Conservation (phyloP, 2,888 invertebrate genomes). For the Megalurothrips usitatus region DNA sequence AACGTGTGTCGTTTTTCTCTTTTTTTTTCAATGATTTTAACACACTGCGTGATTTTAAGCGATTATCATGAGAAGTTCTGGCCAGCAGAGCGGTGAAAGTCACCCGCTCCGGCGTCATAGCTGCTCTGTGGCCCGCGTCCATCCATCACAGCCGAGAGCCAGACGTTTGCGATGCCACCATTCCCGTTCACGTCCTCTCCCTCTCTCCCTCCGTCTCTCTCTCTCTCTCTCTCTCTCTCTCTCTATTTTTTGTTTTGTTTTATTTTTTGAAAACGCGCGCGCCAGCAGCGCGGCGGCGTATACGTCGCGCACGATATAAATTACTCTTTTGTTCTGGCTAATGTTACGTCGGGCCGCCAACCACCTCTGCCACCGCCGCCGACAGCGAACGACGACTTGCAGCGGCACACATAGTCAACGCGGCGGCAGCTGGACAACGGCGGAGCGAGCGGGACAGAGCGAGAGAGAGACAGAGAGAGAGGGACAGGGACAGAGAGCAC, state of each 20-base stretch:
- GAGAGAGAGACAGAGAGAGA: constrained; percentile 6
- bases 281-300: neutral
- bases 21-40: too few relatives aligned
- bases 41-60: too few relatives aligned
- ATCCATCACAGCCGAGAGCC: too few relatives aligned
- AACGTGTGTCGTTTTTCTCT: too few relatives aligned
- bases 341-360: neutral
- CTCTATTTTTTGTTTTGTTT: neutral
- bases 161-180: too few relatives aligned
- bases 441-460: neutral
- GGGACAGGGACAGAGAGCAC: neutral
- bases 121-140: too few relatives aligned
- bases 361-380: neutral
- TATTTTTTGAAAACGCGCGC: too few relatives aligned
- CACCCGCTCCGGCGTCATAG: too few relatives aligned
- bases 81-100: too few relatives aligned
- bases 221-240: neutral
- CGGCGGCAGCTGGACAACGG: neutral
- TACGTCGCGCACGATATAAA: too few relatives aligned
- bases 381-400: neutral
- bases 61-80: too few relatives aligned
- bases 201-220: neutral
- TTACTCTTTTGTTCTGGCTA: too few relatives aligned
- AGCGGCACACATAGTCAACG: neutral
- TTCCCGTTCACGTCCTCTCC: neutral